Percentiles rank a stretch among this genome's conserved stretches.
These are phyloP conservation scores for Streptopelia turtur DNA, from an alignment of 2,797 vertebrate species.

Conservation along the genomic window DNA sequence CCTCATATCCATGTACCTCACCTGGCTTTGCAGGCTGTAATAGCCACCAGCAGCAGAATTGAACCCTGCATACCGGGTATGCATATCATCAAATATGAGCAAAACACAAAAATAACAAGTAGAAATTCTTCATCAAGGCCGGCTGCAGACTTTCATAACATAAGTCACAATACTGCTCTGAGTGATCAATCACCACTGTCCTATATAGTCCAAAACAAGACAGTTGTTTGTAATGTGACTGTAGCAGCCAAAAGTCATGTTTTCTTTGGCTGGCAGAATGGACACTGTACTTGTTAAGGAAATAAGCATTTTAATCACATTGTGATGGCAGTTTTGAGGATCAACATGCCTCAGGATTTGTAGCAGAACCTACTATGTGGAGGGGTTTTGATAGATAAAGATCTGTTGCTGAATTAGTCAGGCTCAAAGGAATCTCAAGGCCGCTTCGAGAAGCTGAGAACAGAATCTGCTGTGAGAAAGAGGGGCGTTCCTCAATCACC, in stretches of 20 bases:
- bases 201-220: background rate
- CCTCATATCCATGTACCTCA: background rate
- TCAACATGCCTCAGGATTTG: background rate
- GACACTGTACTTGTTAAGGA: background rate
- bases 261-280: background rate
- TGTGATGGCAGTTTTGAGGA: background rate
- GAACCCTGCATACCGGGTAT: background rate
- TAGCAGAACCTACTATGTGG: background rate
- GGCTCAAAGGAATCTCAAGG: too few relatives aligned
- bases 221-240: background rate
- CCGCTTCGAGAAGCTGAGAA: too few relatives aligned
- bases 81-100: background rate
- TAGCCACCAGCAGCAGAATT: background rate
- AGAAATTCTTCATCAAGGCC: background rate
- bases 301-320: background rate
- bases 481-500: too few relatives aligned
- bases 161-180: background rate
- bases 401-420: too few relatives aligned
- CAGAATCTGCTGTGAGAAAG: too few relatives aligned
- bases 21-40: background rate
- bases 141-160: background rate
- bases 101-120: background rate
- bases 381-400: too few relatives aligned
- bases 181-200: background rate
- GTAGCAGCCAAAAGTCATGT: background rate